Base-by-base conservation (phyloP, 2,113 vertebrate genomes). In the Hippolais icterina region DNA sequence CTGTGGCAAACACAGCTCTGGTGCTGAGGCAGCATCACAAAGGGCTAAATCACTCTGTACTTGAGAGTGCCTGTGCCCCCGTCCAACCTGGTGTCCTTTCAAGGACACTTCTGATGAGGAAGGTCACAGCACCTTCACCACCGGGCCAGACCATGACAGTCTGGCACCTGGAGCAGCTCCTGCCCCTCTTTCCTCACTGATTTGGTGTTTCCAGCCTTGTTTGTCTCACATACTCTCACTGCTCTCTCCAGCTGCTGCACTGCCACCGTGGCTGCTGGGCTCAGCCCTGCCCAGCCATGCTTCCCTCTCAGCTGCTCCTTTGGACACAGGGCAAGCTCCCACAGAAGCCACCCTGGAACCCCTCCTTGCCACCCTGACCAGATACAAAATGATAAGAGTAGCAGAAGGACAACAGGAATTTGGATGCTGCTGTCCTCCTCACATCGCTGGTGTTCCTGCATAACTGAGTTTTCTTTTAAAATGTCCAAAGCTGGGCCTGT, bases 281-380 rank as follows among this genome's bases (percentile, higher is more conserved):
- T 46, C 10, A 8, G 41, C 57, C 41, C 20, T 23, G 64, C 27
- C 41, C 35, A 54, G 31, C 5, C 1, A 0, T 13, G 28, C 11
- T 8, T 70, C 22, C 8, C 18, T 46, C 20, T 49, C 2, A 6
- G 61, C 44, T 4, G 29, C 50, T 77, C 41, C 9, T 1, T 14
- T 0, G 0, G 37, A 8, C 53, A 74, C 4, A 1, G 56, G 33
- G n/a, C 10, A 31, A 35, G 37, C 39, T 35, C 66, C 37, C 57
- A 46, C 42, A 35, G 12, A 50, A 76, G 5, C 20, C 49, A 33
- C 10, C 56, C n/a, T 12, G 5, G 54, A 57, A 46, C 57, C 3
- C 12, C 5, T 17, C 39, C 19, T 60, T 50, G 31, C 35, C 41
- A 12, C 0, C 0, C 31, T 66, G 44, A 35, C 33, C 33, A 17